Percentiles rank a stretch among this genome's conserved stretches.
phyloP scores from a whole-genome alignment of 2,797 vertebrate species.

The Channallabes apus region DNA sequence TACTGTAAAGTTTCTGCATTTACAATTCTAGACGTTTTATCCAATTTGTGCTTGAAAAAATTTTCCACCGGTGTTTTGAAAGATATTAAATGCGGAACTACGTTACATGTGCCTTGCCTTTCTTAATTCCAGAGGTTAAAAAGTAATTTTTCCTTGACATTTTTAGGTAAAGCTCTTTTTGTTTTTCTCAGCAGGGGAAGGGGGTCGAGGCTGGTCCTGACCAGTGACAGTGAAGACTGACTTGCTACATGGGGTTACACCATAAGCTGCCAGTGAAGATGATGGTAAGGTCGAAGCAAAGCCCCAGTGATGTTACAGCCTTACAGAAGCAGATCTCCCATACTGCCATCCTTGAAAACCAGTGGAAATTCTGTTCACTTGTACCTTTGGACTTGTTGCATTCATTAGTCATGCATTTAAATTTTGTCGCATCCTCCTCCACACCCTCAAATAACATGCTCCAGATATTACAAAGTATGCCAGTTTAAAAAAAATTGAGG shows the following conservation, averaged over 20 bases:
- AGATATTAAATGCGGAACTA: background rate
- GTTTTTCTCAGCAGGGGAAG: constrained; percentile 93
- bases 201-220: constrained; percentile 99
- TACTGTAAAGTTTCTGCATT: background rate
- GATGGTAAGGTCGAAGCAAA: constrained; percentile 89
- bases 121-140: background rate
- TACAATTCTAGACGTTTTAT: background rate
- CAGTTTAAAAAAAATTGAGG: constrained; percentile 43
- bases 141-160: background rate
- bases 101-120: background rate
- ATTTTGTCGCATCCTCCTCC: constrained; percentile 21
- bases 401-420: constrained; percentile 46
- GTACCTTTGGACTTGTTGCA: constrained; percentile 47
- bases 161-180: constrained; percentile 66
- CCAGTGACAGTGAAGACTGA: constrained; percentile 99
- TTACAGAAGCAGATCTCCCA: constrained; percentile 85
- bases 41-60: background rate
- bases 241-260: constrained; percentile 99
- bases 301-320: constrained; percentile 97
- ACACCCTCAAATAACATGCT: constrained; percentile 30
- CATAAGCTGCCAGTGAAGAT: constrained; percentile 98
- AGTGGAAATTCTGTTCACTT: constrained; percentile 45
- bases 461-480: constrained; percentile 42
- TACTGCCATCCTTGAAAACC: constrained; percentile 56
- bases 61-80: background rate